Percentiles rank a stretch among this genome's conserved stretches.
Evolutionary conservation across 2,888 invertebrate genomes (phyloP).

Genomic region (Notocelia uddmanniana): DNA sequence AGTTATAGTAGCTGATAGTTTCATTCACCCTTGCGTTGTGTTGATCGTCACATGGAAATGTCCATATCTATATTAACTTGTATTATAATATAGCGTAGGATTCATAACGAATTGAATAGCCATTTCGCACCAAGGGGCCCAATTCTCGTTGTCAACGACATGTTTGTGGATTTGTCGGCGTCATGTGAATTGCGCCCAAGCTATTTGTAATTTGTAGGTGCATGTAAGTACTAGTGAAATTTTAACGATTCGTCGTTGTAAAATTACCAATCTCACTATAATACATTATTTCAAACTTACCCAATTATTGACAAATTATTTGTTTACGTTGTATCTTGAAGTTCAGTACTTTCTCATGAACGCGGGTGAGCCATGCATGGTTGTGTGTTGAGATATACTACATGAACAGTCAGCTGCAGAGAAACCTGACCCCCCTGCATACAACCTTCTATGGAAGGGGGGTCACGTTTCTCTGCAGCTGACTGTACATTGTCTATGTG

Average conservation of each 20-base stretch:
- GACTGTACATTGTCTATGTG: too few relatives aligned
- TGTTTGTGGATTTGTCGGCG: not conserved
- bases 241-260: slow-evolving; percentile 19
- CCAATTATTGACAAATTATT: too few relatives aligned
- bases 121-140: slow-evolving; percentile 25
- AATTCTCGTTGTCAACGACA: not conserved
- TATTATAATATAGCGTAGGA: slow-evolving; percentile 38
- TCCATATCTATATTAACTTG: slow-evolving; percentile 42
- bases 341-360: too few relatives aligned
- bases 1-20: slow-evolving; percentile 33
- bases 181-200: not conserved
- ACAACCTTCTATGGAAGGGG: too few relatives aligned
- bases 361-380: too few relatives aligned
- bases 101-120: slow-evolving; percentile 38
- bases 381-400: too few relatives aligned
- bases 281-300: not conserved
- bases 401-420: too few relatives aligned
- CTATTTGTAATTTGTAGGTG: slow-evolving; percentile 18
- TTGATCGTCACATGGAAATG: slow-evolving; percentile 51
- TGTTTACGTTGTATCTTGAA: too few relatives aligned
- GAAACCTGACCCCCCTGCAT: too few relatives aligned
- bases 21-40: slow-evolving; percentile 48
- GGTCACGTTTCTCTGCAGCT: too few relatives aligned
- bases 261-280: slow-evolving; percentile 15
- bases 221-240: slow-evolving; percentile 23